These are phyloP conservation scores for Rhinichthys klamathensis DNA, from an alignment of 2,113 vertebrate species.

Conservation along the genomic window DNA sequence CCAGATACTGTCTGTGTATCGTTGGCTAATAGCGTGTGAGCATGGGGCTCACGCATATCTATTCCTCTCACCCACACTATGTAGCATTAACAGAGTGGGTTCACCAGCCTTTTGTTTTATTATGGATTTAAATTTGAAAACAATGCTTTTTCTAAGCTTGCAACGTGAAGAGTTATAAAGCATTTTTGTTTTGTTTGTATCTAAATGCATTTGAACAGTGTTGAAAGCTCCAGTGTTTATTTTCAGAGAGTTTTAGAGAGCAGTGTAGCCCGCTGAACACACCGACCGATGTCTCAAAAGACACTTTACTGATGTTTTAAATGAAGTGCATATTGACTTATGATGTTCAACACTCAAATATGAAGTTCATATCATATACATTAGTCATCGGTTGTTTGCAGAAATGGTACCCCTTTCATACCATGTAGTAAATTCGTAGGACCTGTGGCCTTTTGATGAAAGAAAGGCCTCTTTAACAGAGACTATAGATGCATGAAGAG, in stretches of 20 bases:
- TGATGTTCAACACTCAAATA: background rate
- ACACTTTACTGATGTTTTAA: conserved; percentile 59
- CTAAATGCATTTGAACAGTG: conserved; percentile 68
- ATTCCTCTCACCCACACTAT: conserved; percentile 42
- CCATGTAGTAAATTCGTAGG: background rate
- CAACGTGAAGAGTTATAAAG: conserved; percentile 52
- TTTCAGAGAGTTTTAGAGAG: conserved; percentile 45
- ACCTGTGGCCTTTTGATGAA: conserved; percentile 27
- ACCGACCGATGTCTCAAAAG: conserved; percentile 55
- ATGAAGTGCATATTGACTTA: conserved; percentile 5
- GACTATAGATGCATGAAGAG: conserved; percentile 7
- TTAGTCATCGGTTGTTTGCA: conserved; percentile 10
- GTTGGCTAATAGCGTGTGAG: conserved; percentile 50
- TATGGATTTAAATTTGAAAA: conserved; percentile 39
- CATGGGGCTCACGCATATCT: background rate
- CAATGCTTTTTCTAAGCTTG: conserved; percentile 52
- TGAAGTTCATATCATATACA: conserved; percentile 28
- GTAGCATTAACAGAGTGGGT: conserved; percentile 43
- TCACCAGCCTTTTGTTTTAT: conserved; percentile 50
- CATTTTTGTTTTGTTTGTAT: conserved; percentile 34
- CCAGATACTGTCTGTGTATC: conserved; percentile 34
- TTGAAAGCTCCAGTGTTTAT: conserved; percentile 71
- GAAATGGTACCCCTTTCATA: background rate
- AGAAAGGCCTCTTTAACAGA: conserved; percentile 4
- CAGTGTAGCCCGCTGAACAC: conserved; percentile 41